Conservation (phyloP, 2,888 invertebrate species). For the Biston betularia region DNA sequence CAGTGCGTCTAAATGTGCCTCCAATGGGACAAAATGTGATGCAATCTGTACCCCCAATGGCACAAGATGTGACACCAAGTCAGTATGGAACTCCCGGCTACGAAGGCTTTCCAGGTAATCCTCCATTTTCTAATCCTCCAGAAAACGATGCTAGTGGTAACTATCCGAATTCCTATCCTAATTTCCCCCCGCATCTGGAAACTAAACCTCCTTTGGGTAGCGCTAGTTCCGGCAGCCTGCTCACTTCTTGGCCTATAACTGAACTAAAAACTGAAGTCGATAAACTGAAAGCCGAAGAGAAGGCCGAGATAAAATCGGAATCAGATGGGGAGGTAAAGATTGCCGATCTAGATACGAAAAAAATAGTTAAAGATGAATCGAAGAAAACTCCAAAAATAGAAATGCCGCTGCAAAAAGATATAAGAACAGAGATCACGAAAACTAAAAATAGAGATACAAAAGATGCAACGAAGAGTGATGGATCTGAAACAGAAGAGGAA, state of each 20-base stretch:
- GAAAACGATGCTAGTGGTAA: constrained; percentile 58
- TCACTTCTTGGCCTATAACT: constrained; percentile 77
- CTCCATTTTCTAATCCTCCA: constrained; percentile 61
- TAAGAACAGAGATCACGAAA: constrained; percentile 49
- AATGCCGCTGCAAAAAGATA: constrained; percentile 50
- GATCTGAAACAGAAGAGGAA: constrained; percentile 71
- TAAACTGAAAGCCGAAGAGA: constrained; percentile 78
- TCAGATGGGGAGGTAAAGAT: constrained; percentile 84
- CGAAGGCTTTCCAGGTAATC: constrained; percentile 62
- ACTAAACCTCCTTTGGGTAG: constrained; percentile 76
- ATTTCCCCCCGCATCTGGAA: constrained; percentile 68
- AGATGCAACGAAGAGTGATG: constrained; percentile 61
- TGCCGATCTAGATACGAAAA: constrained; percentile 81
- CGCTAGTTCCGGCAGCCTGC: constrained; percentile 71
- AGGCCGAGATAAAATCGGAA: constrained; percentile 81
- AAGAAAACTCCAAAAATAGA: constrained; percentile 55
- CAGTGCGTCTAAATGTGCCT: constrained; percentile 44
- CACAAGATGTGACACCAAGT: constrained; percentile 52
- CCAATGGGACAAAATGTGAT: constrained; percentile 56
- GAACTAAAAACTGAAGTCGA: constrained; percentile 79
- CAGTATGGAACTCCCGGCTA: constrained; percentile 62
- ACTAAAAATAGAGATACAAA: constrained; percentile 57
- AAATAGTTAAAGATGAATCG: constrained; percentile 75
- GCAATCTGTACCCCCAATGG: constrained; percentile 56
- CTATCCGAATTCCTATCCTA: constrained; percentile 66